These are phyloP conservation scores for Aix galericulata DNA, from an alignment of 2,113 vertebrate species.

Conservation along the genomic window DNA sequence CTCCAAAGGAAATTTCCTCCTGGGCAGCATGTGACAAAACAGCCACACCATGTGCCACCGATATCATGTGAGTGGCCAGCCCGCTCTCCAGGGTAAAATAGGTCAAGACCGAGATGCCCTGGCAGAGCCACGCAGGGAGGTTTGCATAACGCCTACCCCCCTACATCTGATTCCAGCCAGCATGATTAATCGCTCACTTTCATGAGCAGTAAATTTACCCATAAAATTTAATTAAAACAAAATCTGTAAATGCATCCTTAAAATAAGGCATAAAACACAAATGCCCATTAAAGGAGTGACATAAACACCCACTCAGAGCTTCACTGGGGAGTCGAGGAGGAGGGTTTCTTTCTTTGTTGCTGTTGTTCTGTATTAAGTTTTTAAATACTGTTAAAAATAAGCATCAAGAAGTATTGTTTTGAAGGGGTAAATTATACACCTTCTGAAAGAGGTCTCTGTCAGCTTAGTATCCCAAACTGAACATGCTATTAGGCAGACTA, in stretches of 20 bases:
- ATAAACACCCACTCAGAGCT: not conserved
- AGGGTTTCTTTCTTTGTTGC: not conserved
- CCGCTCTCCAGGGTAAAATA: constrained; percentile 16
- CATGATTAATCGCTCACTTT: constrained; percentile 41
- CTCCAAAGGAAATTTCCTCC: not conserved
- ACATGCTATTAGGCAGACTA: not conserved
- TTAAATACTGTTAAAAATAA: constrained; percentile 20
- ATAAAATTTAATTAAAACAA: constrained; percentile 53
- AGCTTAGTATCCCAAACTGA: not conserved
- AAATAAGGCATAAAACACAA: constrained; percentile 57
- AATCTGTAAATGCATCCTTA: constrained; percentile 40
- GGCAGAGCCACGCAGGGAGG: constrained; percentile 1
- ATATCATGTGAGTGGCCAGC: constrained; percentile 8
- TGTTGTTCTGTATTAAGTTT: not conserved
- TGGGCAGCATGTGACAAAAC: not conserved
- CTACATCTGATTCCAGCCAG: not conserved
- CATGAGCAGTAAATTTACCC: constrained; percentile 34
- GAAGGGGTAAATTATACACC: not conserved
- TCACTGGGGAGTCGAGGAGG: not conserved
- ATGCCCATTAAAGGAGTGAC: not conserved
- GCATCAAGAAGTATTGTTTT: constrained; percentile 37
- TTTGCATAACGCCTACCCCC: constrained; percentile 25
- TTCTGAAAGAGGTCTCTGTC: constrained; percentile 37
- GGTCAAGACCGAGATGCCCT: constrained; percentile 18
- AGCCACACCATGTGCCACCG: not conserved